Base-by-base conservation (phyloP, 2,888 invertebrate species). In the Drosophila borborema region DNA sequence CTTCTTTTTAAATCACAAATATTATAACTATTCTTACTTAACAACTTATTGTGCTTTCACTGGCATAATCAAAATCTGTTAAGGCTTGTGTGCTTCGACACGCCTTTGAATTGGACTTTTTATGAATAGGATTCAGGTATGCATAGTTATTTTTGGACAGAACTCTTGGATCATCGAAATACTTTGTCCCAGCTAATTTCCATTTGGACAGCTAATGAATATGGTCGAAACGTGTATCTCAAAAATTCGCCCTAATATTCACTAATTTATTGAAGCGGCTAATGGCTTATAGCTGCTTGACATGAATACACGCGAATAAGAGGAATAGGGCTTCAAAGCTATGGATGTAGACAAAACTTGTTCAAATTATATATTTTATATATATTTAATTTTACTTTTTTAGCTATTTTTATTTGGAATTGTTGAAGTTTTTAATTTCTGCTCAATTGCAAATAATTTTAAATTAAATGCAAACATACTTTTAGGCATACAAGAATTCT, bases 281-380 rank as follows among this genome's bases (percentile, higher is more conserved):
- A 31, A 40, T 51, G n/a, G 62, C 67, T 77, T 71, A 77, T 80
- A 46, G 64, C 71, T 66, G 71, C 43, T 59, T 64, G 71, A 59
- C 77, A 77, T 77, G 77, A 60, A 49, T 2, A 28, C 4, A 68
- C 23, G 58, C 41, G n/a, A 23, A 36, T 5, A 14, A 14, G 55
- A 53, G 12, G 48, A 18, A 23, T 1, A 14, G 6, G n/a, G 16
- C 18, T 34, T 9, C 9, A 53, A 18, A 18, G 18, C 34, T 12
- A 16, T 48, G 3, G 4, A n/a, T 14, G 7, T 14, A 28, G n/a
- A 36, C 18, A 23, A 12, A 45, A 16, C 16, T 43, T 43, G 38
- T 41, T 18, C 20, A 31, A 55, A 14, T 23, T 34, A 16, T 14
- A 20, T 20, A 53, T 51, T 36, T 46, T 20, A 46, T 46, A 10